Conservation (phyloP, 2,797 vertebrate species). For the Chloroceryle inda region DNA sequence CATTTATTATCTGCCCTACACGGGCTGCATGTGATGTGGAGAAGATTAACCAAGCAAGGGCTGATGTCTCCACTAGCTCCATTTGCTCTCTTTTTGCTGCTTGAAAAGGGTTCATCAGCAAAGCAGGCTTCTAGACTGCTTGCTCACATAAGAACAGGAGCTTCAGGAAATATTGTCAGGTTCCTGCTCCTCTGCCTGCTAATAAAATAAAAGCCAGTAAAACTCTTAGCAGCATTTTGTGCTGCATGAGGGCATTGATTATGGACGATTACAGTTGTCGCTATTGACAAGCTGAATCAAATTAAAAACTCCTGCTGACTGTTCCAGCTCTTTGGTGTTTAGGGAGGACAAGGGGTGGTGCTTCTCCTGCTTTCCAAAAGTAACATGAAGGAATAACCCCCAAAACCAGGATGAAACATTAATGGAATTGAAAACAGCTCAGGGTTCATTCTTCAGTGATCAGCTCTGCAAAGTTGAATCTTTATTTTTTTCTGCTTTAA, state of each 20-base stretch:
- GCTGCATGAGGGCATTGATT: conserved; percentile 12
- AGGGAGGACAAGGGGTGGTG: not conserved
- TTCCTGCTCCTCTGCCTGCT: not conserved
- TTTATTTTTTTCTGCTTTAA: not conserved
- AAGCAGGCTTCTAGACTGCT: not conserved
- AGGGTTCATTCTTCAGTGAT: not conserved
- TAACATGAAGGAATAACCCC: not conserved
- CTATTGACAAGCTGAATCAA: not conserved
- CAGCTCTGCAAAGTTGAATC: not conserved
- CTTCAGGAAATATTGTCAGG: not conserved
- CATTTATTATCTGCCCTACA: not conserved
- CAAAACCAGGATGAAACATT: not conserved
- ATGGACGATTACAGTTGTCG: not conserved
- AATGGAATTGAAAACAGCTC: not conserved
- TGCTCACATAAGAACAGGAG: not conserved
- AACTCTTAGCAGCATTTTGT: not conserved
- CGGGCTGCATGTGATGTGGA: not conserved
- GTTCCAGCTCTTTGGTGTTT: not conserved
- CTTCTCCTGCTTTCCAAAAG: not conserved
- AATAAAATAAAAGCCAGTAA: not conserved
- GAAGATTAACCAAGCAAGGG: not conserved
- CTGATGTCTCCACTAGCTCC: not conserved
- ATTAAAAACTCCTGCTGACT: conserved; percentile 8
- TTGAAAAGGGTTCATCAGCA: not conserved
- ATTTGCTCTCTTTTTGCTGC: not conserved